A percentile compares a stretch with the other conserved stretches of the same genome.
These are phyloP conservation scores for Enteromius viviparus DNA, from an alignment of 2,797 vertebrate species.

Conservation along the genomic window DNA sequence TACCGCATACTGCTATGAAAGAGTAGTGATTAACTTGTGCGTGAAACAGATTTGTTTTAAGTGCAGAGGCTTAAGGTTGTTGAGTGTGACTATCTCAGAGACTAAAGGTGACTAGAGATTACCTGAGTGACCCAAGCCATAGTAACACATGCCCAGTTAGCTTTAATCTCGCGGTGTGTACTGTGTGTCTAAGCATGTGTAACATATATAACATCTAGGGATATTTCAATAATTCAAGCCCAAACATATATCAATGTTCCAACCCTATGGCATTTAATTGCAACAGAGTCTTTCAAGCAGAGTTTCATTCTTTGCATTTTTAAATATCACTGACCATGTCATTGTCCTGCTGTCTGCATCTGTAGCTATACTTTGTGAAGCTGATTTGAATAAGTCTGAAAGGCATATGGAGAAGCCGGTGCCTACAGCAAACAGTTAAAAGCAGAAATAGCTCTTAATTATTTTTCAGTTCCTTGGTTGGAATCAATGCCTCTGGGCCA, in stretches of 20 bases:
- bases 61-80: conserved; percentile 25
- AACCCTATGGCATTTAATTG: not conserved
- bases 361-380: conserved; percentile 10
- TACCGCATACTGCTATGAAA: not conserved
- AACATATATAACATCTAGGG: not conserved
- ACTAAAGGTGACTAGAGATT: conserved; percentile 56
- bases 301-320: conserved; percentile 19
- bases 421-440: conserved; percentile 44
- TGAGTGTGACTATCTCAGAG: conserved; percentile 19
- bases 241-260: conserved; percentile 17
- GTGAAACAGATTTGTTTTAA: conserved; percentile 32
- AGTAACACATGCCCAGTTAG: conserved; percentile 48
- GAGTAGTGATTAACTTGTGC: not conserved
- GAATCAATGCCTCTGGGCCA: conserved; percentile 46
- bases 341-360: conserved; percentile 16
- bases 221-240: not conserved
- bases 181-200: conserved; percentile 23
- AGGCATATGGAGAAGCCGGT: conserved; percentile 40
- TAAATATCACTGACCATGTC: conserved; percentile 33
- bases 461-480: conserved; percentile 45
- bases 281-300: not conserved
- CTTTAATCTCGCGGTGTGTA: conserved; percentile 50
- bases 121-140: conserved; percentile 45
- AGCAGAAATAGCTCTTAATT: conserved; percentile 54
- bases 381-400: conserved; percentile 28